Conservation (phyloP, 92 coral and sea anemone genomes). For the Blastomussa wellsi region DNA sequence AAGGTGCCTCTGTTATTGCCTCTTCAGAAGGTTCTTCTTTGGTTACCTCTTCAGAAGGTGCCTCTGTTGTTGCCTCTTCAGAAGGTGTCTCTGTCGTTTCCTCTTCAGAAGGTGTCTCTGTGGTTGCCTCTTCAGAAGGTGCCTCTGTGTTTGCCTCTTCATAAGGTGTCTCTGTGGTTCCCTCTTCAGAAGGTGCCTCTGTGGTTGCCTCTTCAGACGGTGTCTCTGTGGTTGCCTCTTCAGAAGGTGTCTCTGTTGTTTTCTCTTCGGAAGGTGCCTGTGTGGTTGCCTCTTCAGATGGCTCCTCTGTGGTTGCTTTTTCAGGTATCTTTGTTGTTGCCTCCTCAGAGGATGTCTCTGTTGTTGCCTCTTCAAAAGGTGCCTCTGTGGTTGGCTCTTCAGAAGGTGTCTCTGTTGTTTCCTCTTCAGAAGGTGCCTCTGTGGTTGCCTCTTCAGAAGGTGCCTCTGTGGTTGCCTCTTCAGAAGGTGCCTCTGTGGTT, state of each 20-base stretch:
- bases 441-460: not conserved
- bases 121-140: no score
- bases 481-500: not conserved
- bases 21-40: no score
- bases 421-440: not conserved
- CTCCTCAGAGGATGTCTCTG: not conserved
- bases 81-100: no score
- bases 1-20: no score
- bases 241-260: not conserved
- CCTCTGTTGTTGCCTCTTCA: no score
- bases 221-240: no score
- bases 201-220: no score
- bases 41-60: not conserved
- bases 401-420: not conserved
- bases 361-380: not conserved
- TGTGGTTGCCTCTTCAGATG: constrained; percentile 1
- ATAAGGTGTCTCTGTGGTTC: no score
- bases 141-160: no score
- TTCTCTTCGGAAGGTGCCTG: not conserved
- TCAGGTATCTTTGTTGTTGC: not conserved
- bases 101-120: no score
- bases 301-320: not conserved
- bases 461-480: not conserved
- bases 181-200: no score
- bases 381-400: not conserved